A percentile compares a stretch with the other conserved stretches of the same genome.
Evolutionary conservation across 2,888 invertebrate genomes (phyloP).

Genomic region (Epirrhoe tristata): DNA sequence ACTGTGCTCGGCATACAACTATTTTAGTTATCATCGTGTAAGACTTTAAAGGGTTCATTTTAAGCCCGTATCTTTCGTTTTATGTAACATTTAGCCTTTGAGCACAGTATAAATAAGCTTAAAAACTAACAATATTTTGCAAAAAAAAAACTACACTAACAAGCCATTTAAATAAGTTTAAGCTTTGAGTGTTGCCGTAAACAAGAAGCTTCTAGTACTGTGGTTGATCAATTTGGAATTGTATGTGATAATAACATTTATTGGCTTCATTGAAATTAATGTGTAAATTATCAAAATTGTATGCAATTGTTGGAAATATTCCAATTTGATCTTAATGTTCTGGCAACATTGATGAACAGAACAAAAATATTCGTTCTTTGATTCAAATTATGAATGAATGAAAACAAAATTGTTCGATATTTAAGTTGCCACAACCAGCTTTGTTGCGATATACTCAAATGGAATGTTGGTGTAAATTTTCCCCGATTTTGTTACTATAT

Average conservation of each 20-base stretch:
- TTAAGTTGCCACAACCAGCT: constrained; percentile 73
- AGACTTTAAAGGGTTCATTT: neutral
- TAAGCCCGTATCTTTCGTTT: neutral
- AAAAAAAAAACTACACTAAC: constrained; percentile 76
- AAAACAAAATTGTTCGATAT: constrained; percentile 33
- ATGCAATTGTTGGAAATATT: constrained; percentile 57
- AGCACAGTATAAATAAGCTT: constrained; percentile 49
- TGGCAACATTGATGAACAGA: constrained; percentile 67
- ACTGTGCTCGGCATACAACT: constrained; percentile 29
- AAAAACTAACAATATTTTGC: constrained; percentile 55
- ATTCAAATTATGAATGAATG: constrained; percentile 19
- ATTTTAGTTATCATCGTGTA: neutral
- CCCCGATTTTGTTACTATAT: constrained; percentile 59
- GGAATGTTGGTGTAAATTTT: constrained; percentile 89
- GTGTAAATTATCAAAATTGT: constrained; percentile 28
- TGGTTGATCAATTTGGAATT: constrained; percentile 84
- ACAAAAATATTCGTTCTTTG: constrained; percentile 16
- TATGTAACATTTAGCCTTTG: neutral
- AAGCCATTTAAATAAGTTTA: constrained; percentile 70
- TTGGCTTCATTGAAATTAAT: constrained; percentile 69
- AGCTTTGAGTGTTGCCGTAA: constrained; percentile 78
- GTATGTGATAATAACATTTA: constrained; percentile 69
- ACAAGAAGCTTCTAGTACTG: constrained; percentile 65
- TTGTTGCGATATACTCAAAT: constrained; percentile 83
- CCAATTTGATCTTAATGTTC: constrained; percentile 79